Evolutionary conservation across 1,140 invertebrate genomes (phyloP), one percentile per base, ranked within the genome.

Genomic region (Drosophila quadrilineata): DNA sequence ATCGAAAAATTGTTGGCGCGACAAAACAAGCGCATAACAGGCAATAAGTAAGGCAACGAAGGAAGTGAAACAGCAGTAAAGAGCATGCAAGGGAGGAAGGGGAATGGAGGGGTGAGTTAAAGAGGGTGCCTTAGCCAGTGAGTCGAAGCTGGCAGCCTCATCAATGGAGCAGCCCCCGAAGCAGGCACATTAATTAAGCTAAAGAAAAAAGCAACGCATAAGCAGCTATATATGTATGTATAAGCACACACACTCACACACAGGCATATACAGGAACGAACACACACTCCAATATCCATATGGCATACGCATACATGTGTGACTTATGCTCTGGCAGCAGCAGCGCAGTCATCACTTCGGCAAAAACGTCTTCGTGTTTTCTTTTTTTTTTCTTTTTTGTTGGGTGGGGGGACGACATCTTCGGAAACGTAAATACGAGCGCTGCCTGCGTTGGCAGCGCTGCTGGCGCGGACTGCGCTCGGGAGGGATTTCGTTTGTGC

Each of bases 401-500:
- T n/a, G n/a, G n/a, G n/a, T n/a, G n/a, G n/a, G n/a, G 69, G 73
- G 69, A 59, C 64, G 49, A 33, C 77, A 65, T 82, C 73, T 84
- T 84, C 75, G 70, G 58, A 31, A 36, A 14, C 52, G 29, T 38
- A 21, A 59, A 19, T 35, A 33, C 56, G 38, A 59, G 26, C 54
- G 50, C 43, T 28, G 63, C 28, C 6, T 6, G 17, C 24, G 36
- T 6, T 22, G 40, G 29, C 65, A 24, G 29, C 48, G 16, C 54
- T 17, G 64, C 10, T 22, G 50, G 38, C 75, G 69, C 31, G 52
- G 49, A 48, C 43, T 54, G 57, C 56, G 73, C 74, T 82, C 77
- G 77, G 77, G 59, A 84, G 77, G 77, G 59, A 84, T 75, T 82
- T 82, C 67, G 54, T 71, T 77, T 84, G 71, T 80, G 75, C 76